Percentiles rank a stretch among this genome's conserved stretches.
phyloP scores from a whole-genome alignment of 2,113 vertebrate species.

The Etheostoma cragini region DNA sequence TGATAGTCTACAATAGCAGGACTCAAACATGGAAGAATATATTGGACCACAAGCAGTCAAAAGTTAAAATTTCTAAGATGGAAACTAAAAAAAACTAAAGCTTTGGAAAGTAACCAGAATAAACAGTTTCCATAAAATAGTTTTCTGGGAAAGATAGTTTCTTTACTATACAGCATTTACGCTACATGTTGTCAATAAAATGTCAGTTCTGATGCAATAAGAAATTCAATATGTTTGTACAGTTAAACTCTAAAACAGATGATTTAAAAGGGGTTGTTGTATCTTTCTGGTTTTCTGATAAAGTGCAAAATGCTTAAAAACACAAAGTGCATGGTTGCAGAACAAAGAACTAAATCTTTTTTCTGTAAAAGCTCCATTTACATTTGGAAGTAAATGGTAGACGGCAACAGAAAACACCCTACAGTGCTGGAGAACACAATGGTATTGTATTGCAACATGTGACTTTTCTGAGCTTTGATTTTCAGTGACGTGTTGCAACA shows the following conservation, averaged over 20 bases:
- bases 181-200: slow-evolving; percentile 17
- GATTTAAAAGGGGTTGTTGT: slow-evolving; percentile 14
- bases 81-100: slow-evolving; percentile 32
- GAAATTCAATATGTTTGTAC: slow-evolving; percentile 17
- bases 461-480: slow-evolving; percentile 19
- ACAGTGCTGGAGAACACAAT: not conserved
- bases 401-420: slow-evolving; percentile 19
- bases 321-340: slow-evolving; percentile 45
- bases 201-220: slow-evolving; percentile 30
- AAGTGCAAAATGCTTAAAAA: slow-evolving; percentile 69
- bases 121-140: slow-evolving; percentile 25
- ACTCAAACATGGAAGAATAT: not conserved
- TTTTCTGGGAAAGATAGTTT: slow-evolving; percentile 44
- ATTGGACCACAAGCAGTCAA: slow-evolving; percentile 8
- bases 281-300: slow-evolving; percentile 43
- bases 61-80: slow-evolving; percentile 16
- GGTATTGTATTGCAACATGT: not conserved
- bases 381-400: slow-evolving; percentile 8
- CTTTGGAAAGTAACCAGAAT: slow-evolving; percentile 26
- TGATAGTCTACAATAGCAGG: slow-evolving; percentile 14
- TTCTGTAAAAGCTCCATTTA: slow-evolving; percentile 30
- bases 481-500: slow-evolving; percentile 22
- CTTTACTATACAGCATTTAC: slow-evolving; percentile 49
- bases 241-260: slow-evolving; percentile 8
- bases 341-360: not conserved